These are phyloP conservation scores for Gymnobelideus leadbeateri DNA, from an alignment of 2,113 vertebrate genomes.

Conservation along the genomic window DNA sequence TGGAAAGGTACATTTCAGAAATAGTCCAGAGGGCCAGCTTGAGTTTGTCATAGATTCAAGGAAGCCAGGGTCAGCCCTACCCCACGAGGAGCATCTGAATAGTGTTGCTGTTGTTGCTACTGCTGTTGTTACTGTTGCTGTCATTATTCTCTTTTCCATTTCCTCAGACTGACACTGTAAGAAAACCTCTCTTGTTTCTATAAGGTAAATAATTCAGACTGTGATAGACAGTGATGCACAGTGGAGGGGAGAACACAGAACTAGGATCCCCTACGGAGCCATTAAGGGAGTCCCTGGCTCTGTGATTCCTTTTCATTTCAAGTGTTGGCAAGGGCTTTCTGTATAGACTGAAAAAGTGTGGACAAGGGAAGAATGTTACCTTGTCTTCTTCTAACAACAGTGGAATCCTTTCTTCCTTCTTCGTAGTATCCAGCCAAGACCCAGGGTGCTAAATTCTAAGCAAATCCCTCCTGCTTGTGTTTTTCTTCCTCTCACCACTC, in stretches of 20 bases:
- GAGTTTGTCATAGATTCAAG: not conserved
- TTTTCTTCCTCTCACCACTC: not conserved
- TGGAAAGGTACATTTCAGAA: not conserved
- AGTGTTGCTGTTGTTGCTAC: not conserved
- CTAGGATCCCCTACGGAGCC: too few species aligned
- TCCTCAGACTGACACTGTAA: not conserved
- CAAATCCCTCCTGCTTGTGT: not conserved
- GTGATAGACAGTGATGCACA: not conserved
- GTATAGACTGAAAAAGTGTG: constrained; percentile 9
- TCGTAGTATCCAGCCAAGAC: not conserved
- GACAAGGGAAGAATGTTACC: not conserved
- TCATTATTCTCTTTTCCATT: not conserved
- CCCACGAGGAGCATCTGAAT: not conserved
- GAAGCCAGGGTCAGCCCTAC: not conserved
- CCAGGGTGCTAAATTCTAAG: not conserved
- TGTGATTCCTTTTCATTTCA: constrained; percentile 38
- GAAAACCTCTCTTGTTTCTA: not conserved
- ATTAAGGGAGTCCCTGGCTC: not conserved
- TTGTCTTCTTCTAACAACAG: not conserved
- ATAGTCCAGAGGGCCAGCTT: not conserved
- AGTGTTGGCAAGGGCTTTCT: constrained; percentile 20
- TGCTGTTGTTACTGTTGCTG: not conserved
- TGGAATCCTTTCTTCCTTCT: not conserved
- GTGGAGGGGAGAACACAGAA: not conserved
- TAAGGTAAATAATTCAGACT: not conserved